Evolutionary conservation across 2,797 vertebrate genomes (phyloP).

Genomic region (Brotula barbata): DNA sequence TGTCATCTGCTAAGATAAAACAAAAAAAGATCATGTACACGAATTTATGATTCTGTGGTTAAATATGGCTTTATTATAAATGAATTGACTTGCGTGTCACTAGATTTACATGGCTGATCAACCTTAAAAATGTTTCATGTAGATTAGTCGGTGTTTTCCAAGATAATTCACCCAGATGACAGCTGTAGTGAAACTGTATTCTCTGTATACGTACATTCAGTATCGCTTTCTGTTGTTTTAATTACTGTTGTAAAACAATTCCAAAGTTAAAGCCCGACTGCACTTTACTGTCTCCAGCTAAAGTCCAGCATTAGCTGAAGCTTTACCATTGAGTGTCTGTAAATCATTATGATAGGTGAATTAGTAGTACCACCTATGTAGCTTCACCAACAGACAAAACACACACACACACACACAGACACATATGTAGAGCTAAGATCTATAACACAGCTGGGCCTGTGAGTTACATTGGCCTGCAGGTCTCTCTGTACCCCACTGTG

Average conservation of each 20-base stretch:
- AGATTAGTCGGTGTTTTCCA: no score
- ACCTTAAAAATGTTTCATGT: no score
- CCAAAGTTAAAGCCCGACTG: no score
- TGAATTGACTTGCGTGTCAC: no score
- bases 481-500: slow-evolving; percentile 49
- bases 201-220: background rate
- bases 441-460: slow-evolving; percentile 53
- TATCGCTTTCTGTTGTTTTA: no score
- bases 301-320: no score
- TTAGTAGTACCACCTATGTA: no score
- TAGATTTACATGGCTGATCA: no score
- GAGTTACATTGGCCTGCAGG: slow-evolving; percentile 66
- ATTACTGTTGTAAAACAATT: no score
- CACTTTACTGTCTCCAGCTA: no score
- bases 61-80: no score
- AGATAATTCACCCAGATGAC: no score
- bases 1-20: slow-evolving; percentile 21
- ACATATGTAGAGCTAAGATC: slow-evolving; percentile 31
- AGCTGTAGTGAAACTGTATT: background rate
- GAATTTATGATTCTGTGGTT: background rate
- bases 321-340: background rate
- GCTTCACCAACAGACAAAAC: background rate
- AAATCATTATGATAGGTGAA: background rate
- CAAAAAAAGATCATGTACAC: background rate
- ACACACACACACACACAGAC: slow-evolving; percentile 19